Conservation (phyloP, 1,140 invertebrate genomes). For the Harpegnathos saltator region DNA sequence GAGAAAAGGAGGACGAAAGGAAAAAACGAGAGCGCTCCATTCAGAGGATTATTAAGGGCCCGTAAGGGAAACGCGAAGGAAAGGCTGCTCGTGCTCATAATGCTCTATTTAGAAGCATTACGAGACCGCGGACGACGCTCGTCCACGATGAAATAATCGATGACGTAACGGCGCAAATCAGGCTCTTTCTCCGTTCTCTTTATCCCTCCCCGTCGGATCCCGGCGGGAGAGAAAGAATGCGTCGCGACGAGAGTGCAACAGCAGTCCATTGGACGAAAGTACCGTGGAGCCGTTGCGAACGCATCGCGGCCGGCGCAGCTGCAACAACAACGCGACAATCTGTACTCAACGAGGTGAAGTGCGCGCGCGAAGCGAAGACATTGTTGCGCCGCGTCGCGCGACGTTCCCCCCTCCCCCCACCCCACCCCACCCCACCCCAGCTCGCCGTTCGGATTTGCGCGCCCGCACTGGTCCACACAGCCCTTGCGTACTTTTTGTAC, state of each 20-base stretch:
- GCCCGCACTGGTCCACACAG: not conserved
- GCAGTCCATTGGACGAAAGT: constrained; percentile 61
- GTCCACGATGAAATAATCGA: constrained; percentile 70
- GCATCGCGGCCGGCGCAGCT: constrained; percentile 45
- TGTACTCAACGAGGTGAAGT: constrained; percentile 47
- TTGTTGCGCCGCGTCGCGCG: not conserved
- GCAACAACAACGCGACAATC: constrained; percentile 57
- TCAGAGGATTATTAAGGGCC: not conserved
- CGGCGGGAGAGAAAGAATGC: constrained; percentile 52
- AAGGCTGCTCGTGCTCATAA: not conserved
- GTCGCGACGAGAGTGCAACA: not conserved
- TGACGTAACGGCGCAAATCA: constrained; percentile 73
- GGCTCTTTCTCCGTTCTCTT: constrained; percentile 58
- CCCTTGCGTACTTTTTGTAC: not conserved
- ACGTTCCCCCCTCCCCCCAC: not conserved
- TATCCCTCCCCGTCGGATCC: not conserved
- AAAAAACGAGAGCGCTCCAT: not conserved
- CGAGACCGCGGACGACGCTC: constrained; percentile 44
- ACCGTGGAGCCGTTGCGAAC: constrained; percentile 58
- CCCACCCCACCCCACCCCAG: no score
- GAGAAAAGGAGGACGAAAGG: no score
- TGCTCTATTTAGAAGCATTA: constrained; percentile 67
- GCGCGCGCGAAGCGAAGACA: constrained; percentile 66
- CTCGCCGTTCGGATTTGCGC: constrained; percentile 34
- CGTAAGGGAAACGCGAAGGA: constrained; percentile 4